These are phyloP conservation scores for Ernsta delagoae DNA, from an alignment of 2,888 invertebrate genomes.

Conservation along the genomic window DNA sequence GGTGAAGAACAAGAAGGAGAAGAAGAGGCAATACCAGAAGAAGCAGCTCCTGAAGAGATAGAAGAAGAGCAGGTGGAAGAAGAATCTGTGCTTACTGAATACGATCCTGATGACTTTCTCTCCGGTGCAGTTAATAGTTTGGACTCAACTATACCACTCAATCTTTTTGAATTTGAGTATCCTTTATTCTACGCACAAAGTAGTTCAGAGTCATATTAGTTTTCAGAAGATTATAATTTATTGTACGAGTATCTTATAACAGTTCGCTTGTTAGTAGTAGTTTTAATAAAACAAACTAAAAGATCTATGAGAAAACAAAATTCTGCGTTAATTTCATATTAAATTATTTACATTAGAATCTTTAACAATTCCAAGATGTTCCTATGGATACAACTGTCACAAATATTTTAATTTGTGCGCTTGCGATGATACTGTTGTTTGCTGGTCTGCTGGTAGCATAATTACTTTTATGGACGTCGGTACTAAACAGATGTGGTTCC, in stretches of 20 bases:
- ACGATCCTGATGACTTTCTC: conserved; percentile 81
- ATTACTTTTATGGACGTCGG: conserved; percentile 90
- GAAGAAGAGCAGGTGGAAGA: conserved; percentile 62
- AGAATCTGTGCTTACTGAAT: conserved; percentile 72
- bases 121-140: conserved; percentile 83
- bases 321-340: conserved; percentile 3
- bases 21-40: conserved; percentile 44
- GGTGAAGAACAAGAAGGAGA: conserved; percentile 42
- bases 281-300: too few species aligned
- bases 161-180: conserved; percentile 89
- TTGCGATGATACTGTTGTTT: conserved; percentile 89
- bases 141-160: conserved; percentile 81
- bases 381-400: conserved; percentile 94
- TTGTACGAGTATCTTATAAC: too few species aligned
- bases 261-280: too few species aligned
- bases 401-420: conserved; percentile 92
- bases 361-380: conserved; percentile 84
- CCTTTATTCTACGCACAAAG: conserved; percentile 73
- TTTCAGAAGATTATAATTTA: too few species aligned
- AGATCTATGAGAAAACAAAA: too few species aligned
- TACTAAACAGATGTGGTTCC: conserved; percentile 87
- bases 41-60: conserved; percentile 42
- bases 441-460: conserved; percentile 93
- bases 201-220: background rate
- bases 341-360: background rate